Evolutionary conservation across 2,797 vertebrate genomes (phyloP).

Genomic region (Sebastes kiyomatsui): DNA sequence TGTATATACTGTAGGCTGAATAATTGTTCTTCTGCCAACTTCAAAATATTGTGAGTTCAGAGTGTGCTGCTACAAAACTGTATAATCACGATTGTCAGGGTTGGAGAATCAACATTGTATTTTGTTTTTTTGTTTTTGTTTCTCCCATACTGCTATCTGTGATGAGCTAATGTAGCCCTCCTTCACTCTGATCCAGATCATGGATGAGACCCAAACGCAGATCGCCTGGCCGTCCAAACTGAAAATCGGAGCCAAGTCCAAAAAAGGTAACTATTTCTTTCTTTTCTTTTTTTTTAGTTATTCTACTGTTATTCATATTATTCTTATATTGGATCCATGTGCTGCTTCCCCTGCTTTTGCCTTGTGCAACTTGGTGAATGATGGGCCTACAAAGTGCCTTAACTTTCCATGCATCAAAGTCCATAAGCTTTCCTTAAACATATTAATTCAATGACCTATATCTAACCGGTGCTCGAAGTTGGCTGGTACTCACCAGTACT

Average conservation of each 20-base stretch:
- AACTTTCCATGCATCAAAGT: neutral
- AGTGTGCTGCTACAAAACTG: neutral
- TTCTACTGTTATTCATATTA: neutral
- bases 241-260: slow-evolving; percentile 88
- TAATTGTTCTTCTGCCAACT: neutral
- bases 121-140: neutral
- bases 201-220: slow-evolving; percentile 87
- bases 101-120: neutral
- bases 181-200: slow-evolving; percentile 78
- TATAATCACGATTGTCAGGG: neutral
- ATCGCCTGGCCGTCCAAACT: slow-evolving; percentile 88
- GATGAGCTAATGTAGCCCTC: slow-evolving; percentile 14
- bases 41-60: neutral
- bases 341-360: neutral
- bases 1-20: neutral
- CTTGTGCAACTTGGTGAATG: neutral
- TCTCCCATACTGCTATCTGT: neutral
- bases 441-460: neutral
- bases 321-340: neutral
- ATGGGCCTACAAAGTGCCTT: neutral
- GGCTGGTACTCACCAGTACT: accelerated
- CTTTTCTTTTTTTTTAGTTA: neutral
- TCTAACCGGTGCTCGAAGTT: no score
- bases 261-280: slow-evolving; percentile 80
- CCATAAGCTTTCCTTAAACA: neutral